Base-by-base conservation (phyloP, 2,113 vertebrate species). In the Carassius auratus region DNA sequence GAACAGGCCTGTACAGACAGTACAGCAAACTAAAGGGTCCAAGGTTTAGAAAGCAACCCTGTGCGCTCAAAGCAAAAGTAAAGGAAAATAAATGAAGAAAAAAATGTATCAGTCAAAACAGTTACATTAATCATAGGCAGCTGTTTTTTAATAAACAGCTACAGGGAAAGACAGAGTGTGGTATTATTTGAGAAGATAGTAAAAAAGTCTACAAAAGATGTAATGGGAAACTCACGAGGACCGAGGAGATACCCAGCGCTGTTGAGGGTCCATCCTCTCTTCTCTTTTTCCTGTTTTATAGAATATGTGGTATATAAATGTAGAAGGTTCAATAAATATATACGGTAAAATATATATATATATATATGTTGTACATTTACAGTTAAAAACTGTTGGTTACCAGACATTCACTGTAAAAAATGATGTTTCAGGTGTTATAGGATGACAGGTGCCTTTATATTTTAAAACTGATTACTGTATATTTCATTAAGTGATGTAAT, bases 221-320 rank as follows among this genome's bases (percentile, higher is more conserved):
- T 36, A 26, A 66, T 71, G 5, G 12, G 19, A 23, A 52, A 97
- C 97, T 99, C 92, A 99, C 97, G 95, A 83, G 98, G 97, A 68
- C 97, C 98, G 3, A 99, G 94, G 2, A 99, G 95, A 89, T 99
- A 99, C 59, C 98, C 98, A 42, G 97, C 98, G 33, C 98, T 99
- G 92, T 99, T 99, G 88, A 99, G 91, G 86, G 98, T 99, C 98
- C 98, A 99, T 86, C 97, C 97, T 26, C 97, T 94, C 91, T 98
- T 99, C 68, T 97, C 98, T 92, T 98, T 98, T 0, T 92, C 95
- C 98, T 99, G 92, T n/a, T 59, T 66, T 77, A 79, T 81, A 71
- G 86, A 13, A 83, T 26, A 8, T 75, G 0, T 61, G 9, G 8
- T 61, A 68, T 68, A 66, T 66, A 66, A 66, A 66, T 66, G 13